A percentile compares a stretch with the other conserved stretches of the same genome.
phyloP scores from a whole-genome alignment of 1,140 invertebrate genomes.

The Nixonia krombeini region DNA sequence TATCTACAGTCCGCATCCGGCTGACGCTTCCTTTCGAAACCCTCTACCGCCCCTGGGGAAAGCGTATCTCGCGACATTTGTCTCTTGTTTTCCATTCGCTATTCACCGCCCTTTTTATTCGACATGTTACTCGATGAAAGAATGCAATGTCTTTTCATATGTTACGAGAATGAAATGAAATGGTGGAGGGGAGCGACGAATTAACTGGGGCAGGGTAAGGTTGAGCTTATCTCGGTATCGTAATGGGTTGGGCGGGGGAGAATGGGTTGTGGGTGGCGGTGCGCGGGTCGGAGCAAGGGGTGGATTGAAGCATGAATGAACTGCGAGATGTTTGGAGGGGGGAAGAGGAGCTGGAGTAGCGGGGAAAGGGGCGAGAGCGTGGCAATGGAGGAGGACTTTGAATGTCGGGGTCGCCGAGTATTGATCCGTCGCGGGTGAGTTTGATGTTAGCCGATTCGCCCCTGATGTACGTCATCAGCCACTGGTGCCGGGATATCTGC shows the following conservation, averaged over 20 bases:
- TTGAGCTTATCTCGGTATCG: constrained; percentile 39
- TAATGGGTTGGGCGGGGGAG: constrained; percentile 23
- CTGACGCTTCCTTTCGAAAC: constrained; percentile 54
- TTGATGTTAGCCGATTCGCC: constrained; percentile 65
- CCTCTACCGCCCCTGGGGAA: constrained; percentile 23
- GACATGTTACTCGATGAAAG: no score
- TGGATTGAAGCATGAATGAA: constrained; percentile 67
- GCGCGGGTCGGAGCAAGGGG: constrained; percentile 28
- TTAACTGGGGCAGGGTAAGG: neutral
- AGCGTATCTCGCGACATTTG: neutral
- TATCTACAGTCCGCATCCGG: constrained; percentile 61
- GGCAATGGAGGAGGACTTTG: constrained; percentile 57
- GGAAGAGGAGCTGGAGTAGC: constrained; percentile 33
- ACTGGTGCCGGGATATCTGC: constrained; percentile 9
- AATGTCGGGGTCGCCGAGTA: constrained; percentile 72
- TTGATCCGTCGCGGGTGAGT: constrained; percentile 66
- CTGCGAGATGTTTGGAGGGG: constrained; percentile 44
- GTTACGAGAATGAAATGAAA: neutral
- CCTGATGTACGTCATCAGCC: constrained; percentile 53
- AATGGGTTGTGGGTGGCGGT: constrained; percentile 18
- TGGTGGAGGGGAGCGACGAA: neutral
- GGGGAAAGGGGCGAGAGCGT: constrained; percentile 42
- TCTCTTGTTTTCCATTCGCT: neutral
- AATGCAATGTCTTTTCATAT: no score
- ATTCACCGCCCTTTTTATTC: neutral